Conservation (phyloP, 2,113 vertebrate genomes). For the Heloderma charlesbogerti region DNA sequence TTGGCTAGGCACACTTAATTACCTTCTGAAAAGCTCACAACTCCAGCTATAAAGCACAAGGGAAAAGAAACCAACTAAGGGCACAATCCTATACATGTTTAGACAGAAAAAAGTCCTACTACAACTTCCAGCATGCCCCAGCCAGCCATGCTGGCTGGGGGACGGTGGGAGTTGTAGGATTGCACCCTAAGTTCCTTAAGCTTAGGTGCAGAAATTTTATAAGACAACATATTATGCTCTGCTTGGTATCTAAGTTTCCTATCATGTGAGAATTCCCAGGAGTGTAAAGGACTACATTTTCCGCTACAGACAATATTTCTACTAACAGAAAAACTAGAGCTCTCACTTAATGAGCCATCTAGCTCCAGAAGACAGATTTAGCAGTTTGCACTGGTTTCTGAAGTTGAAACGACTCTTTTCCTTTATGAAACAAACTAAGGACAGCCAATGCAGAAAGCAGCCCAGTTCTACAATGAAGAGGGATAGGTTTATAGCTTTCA, state of each 20-base stretch:
- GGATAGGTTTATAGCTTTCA: slow-evolving; percentile 17
- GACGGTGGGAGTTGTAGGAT: too few relatives aligned
- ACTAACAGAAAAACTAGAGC: neutral
- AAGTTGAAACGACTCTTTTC: neutral
- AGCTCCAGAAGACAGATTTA: fast-evolving
- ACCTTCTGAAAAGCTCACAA: neutral
- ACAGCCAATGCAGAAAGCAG: slow-evolving; percentile 11
- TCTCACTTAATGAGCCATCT: neutral
- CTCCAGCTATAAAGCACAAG: neutral
- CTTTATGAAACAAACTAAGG: slow-evolving; percentile 4
- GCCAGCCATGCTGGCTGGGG: too few relatives aligned
- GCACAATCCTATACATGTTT: too few relatives aligned
- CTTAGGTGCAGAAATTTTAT: neutral
- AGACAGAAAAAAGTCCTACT: too few relatives aligned
- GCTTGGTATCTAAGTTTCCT: neutral
- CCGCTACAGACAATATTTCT: slow-evolving; percentile 24
- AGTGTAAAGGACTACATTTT: slow-evolving; percentile 34
- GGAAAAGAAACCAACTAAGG: neutral
- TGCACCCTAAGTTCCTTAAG: neutral
- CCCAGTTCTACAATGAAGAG: neutral
- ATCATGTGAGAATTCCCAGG: neutral
- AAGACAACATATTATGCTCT: neutral
- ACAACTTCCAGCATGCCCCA: too few relatives aligned
- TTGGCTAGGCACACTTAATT: neutral
- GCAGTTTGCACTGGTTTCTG: neutral